phyloP scores from a whole-genome alignment of 1,140 invertebrate genomes.

The Bradynema listronoti region DNA sequence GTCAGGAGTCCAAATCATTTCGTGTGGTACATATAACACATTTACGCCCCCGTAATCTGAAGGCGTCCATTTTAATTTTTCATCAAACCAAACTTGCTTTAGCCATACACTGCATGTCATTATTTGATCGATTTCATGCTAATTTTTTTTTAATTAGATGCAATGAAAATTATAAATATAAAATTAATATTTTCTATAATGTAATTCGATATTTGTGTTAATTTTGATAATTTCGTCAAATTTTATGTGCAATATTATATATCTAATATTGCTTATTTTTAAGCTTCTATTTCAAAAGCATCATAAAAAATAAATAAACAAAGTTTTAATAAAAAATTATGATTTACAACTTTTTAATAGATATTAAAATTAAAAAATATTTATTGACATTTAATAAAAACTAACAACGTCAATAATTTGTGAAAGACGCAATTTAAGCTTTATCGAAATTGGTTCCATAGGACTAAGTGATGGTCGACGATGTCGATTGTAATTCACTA shows the following conservation, averaged over 20 bases:
- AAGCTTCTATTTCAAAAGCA: too few species aligned
- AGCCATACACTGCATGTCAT: slow-evolving; percentile 88
- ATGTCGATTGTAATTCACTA: slow-evolving; percentile 31
- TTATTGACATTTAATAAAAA: too few species aligned
- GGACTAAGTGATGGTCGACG: slow-evolving; percentile 26
- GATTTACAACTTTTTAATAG: too few species aligned
- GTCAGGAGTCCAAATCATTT: slow-evolving; percentile 77
- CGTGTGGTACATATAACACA: slow-evolving; percentile 42
- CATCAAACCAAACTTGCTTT: slow-evolving; percentile 85
- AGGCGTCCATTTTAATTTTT: slow-evolving; percentile 86
- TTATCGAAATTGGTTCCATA: slow-evolving; percentile 18
- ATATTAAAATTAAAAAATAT: too few species aligned
- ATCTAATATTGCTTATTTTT: too few species aligned
- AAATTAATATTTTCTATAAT: neutral
- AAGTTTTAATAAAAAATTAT: too few species aligned
- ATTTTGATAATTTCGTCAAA: too few species aligned
- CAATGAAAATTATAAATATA: slow-evolving; percentile 11
- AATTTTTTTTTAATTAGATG: too few species aligned
- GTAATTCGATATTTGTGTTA: too few species aligned
- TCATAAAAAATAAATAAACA: too few species aligned
- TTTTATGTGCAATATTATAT: too few species aligned
- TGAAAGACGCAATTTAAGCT: slow-evolving; percentile 29
- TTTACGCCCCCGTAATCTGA: slow-evolving; percentile 39
- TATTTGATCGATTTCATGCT: slow-evolving; percentile 83
- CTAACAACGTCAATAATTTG: slow-evolving; percentile 59